Percentiles rank a stretch among this genome's conserved stretches.
Conservation (phyloP, 2,888 invertebrate species). For the Disparrhopalites patrizii region DNA sequence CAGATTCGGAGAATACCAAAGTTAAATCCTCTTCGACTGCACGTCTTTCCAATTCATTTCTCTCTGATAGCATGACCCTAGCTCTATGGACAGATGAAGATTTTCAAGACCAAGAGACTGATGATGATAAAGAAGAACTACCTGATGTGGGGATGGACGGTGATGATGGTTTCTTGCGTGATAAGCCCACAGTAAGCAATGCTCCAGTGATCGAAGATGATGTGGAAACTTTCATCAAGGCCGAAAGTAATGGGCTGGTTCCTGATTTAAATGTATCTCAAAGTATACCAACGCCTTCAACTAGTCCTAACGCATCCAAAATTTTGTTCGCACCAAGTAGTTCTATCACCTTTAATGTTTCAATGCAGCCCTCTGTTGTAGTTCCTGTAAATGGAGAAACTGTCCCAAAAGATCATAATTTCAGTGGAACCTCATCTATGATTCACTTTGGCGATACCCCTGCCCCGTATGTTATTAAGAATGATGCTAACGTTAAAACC, state of each 20-base stretch:
- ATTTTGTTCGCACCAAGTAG: no score
- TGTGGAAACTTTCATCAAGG: not conserved
- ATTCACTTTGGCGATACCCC: no score
- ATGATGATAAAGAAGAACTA: slow-evolving; percentile 23
- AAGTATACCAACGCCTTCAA: not conserved
- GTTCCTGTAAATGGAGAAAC: slow-evolving; percentile 11
- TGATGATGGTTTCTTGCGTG: not conserved
- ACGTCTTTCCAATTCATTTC: not conserved
- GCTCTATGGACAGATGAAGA: slow-evolving; percentile 21
- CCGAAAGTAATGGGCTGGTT: not conserved
- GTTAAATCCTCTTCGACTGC: no score
- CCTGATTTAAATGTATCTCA: not conserved
- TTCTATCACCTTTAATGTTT: no score
- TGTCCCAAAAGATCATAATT: no score
- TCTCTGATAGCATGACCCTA: slow-evolving; percentile 5
- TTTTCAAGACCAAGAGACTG: slow-evolving; percentile 16
- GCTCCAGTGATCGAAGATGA: not conserved
- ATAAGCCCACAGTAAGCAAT: no score
- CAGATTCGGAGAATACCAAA: no score
- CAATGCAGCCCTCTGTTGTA: no score
- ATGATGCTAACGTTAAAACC: not conserved
- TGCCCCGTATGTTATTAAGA: not conserved
- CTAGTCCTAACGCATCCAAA: not conserved
- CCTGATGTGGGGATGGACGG: slow-evolving; percentile 1
- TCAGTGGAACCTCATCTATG: no score